phyloP scores from a whole-genome alignment of 2,113 vertebrate species.

The Choloepus hoffmanni region DNA sequence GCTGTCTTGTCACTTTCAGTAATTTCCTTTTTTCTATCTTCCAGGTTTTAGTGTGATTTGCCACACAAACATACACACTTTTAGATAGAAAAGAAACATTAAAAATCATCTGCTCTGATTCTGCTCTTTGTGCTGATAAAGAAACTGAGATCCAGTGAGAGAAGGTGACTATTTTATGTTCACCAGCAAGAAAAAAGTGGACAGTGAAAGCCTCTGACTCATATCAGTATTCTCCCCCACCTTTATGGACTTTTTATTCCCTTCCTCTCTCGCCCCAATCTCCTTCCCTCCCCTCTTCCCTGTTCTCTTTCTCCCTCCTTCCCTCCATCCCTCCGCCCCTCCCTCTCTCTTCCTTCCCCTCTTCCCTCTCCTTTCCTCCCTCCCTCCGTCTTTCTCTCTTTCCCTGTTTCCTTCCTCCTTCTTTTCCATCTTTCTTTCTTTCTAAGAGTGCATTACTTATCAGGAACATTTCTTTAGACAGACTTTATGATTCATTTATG shows the following conservation, averaged over 20 bases:
- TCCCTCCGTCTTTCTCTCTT: background rate
- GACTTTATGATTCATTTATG: too few relatives aligned
- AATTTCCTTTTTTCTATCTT: background rate
- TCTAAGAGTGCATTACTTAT: too few relatives aligned
- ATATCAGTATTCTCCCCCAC: accelerated
- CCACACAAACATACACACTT: background rate
- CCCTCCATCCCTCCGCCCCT: too few relatives aligned
- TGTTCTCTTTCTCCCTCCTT: too few relatives aligned
- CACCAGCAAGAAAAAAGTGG: accelerated
- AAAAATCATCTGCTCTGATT: background rate
- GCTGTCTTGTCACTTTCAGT: too few relatives aligned
- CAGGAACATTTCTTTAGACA: background rate
- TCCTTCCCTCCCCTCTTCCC: accelerated
- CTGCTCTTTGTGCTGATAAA: background rate
- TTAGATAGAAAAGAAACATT: background rate
- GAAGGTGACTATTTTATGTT: background rate
- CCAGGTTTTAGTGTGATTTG: background rate
- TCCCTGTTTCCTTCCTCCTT: too few relatives aligned
- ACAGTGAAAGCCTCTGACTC: accelerated
- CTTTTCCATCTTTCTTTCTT: too few relatives aligned
- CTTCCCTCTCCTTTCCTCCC: background rate
- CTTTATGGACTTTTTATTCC: accelerated
- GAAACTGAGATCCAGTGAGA: background rate
- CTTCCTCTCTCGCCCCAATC: accelerated
- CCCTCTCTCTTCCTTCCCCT: too few relatives aligned